Evolutionary conservation across 2,888 invertebrate species (phyloP).

Genomic region (Heliconius erato): DNA sequence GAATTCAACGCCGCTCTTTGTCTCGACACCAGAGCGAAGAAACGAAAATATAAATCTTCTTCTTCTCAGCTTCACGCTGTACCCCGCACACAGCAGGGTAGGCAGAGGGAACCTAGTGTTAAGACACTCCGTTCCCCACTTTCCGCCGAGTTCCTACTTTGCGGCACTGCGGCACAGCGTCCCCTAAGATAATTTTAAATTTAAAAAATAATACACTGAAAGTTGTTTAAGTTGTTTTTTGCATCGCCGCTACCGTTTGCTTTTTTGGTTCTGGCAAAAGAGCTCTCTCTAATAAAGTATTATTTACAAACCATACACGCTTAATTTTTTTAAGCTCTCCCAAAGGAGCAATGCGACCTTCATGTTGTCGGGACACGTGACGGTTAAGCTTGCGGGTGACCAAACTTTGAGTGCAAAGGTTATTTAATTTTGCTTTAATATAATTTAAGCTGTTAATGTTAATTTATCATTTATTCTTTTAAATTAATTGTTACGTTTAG

Average conservation of each 20-base stretch:
- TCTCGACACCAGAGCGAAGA: too few species aligned
- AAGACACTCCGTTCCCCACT: too few species aligned
- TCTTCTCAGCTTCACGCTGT: too few species aligned
- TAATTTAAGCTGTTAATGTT: background rate
- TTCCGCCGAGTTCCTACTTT: too few species aligned
- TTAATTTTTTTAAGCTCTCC: conserved; percentile 73
- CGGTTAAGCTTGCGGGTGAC: conserved; percentile 45
- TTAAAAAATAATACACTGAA: background rate
- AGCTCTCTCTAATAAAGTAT: conserved; percentile 69
- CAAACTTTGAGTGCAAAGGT: conserved; percentile 26
- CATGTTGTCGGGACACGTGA: conserved; percentile 70
- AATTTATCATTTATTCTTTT: too few species aligned
- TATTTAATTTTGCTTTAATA: background rate
- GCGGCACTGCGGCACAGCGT: background rate
- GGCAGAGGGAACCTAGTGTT: too few species aligned
- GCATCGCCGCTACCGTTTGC: conserved; percentile 38
- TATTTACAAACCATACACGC: conserved; percentile 79
- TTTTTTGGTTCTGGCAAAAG: conserved; percentile 46
- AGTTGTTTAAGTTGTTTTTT: conserved; percentile 10
- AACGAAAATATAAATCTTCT: too few species aligned
- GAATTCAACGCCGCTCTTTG: too few species aligned
- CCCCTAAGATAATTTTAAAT: too few species aligned
- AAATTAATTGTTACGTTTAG: background rate
- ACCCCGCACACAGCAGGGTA: too few species aligned
- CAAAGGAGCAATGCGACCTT: conserved; percentile 76